Conservation (phyloP, 1,140 invertebrate species). For the Andricus grossulariae region DNA sequence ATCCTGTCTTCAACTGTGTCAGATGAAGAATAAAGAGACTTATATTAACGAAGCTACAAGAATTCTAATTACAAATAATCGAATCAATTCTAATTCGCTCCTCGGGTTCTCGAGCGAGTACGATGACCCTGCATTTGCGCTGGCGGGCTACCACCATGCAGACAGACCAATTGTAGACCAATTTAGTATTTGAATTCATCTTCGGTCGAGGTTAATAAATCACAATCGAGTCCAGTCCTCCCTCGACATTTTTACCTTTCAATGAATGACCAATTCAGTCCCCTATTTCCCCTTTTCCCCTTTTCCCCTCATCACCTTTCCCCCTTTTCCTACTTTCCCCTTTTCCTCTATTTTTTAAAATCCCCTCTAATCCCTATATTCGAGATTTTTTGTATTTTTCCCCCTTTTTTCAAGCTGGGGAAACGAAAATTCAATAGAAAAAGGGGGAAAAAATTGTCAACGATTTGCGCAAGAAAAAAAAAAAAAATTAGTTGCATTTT, state of each 20-base stretch:
- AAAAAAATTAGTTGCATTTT: too few species aligned
- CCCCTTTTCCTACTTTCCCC: too few species aligned
- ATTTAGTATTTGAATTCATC: constrained; percentile 66
- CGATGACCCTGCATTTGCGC: constrained; percentile 51
- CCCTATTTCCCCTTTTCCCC: too few species aligned
- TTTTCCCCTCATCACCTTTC: too few species aligned
- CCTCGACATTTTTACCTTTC: constrained; percentile 30
- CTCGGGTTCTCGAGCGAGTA: constrained; percentile 47
- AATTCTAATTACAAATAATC: constrained; percentile 58
- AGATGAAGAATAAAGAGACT: constrained; percentile 7
- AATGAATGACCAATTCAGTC: background rate
- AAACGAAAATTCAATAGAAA: too few species aligned
- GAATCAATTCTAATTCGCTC: constrained; percentile 66
- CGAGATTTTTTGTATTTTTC: too few species aligned
- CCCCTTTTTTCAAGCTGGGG: too few species aligned
- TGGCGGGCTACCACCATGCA: constrained; percentile 29
- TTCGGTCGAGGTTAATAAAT: constrained; percentile 58
- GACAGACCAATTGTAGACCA: constrained; percentile 60
- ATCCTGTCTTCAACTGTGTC: constrained; percentile 22
- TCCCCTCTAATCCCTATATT: too few species aligned
- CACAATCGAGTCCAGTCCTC: constrained; percentile 48
- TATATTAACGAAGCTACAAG: constrained; percentile 23
- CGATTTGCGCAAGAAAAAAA: too few species aligned
- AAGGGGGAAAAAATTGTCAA: too few species aligned
- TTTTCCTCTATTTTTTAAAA: too few species aligned